Evolutionary conservation across 2,888 invertebrate species (phyloP), one percentile per base, ranked within the genome.

Genomic region (Dorcus hopei): DNA sequence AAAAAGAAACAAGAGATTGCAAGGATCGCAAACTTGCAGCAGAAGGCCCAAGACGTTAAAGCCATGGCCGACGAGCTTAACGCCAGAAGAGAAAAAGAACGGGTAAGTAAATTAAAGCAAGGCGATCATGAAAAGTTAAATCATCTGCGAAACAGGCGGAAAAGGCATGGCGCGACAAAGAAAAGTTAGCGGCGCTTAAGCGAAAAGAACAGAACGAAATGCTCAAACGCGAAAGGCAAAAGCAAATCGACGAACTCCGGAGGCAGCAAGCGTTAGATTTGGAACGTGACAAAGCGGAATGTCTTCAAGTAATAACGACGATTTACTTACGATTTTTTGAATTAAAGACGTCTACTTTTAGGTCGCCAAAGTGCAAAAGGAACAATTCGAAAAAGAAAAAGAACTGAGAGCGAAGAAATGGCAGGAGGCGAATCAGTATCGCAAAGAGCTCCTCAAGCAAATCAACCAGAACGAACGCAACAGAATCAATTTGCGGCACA

Each of bases 381-480:
- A 73, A 56, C 59, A 68, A 2, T 72, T 69, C 54, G 67, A 73
- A 52, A 74, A 72, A 56, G 78, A 78, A 9, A 43, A 71, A 65
- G 77, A 81, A 75, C 82, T 79, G 61, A 70, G 70, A 14, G 72
- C 74, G 16, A 70, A 72, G 57, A 77, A 76, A 56, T 73, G 70
- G 19, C 71, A 81, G 0, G 78, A 80, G 43, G 76, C 83, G 0
- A 80, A 83, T 45, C 72, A 79, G 19, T 85, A 88, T 65, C 81
- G 87, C 1, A 83, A 81, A 58, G 86, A 83, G 67, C 84, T 90
- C 50, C 80, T 89, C 74, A 85, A 83, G 65, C 88, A 88, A 76
- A 85, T 90, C 49, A 86, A 88, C 68, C 85, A 87, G 63, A 89
- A 87, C 67, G 89, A 89, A 72, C 80, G 82, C 6, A 82, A 86